A percentile compares a stretch with the other conserved stretches of the same genome.
Evolutionary conservation across 1,140 invertebrate genomes (phyloP).

Genomic region (Himalopsyche phryganea): DNA sequence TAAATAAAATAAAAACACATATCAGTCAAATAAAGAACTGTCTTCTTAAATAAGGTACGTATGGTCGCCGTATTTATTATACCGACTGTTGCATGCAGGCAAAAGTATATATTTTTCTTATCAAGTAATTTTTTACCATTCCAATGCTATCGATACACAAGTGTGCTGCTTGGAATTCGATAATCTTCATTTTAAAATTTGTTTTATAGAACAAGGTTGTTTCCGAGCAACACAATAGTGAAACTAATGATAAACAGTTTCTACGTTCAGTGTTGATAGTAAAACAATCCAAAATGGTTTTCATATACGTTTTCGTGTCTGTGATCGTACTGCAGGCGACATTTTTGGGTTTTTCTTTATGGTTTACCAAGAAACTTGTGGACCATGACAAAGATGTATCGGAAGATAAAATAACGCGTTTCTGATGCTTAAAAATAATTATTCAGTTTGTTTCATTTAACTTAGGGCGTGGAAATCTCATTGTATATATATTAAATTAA

Average conservation of each 20-base stretch:
- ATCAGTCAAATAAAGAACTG: too few species aligned
- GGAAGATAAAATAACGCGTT: slow-evolving; percentile 10
- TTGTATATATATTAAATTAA: too few species aligned
- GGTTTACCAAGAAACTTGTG: slow-evolving; percentile 10
- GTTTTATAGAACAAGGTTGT: background rate
- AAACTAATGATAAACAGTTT: background rate
- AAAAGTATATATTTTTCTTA: too few species aligned
- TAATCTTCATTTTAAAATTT: background rate
- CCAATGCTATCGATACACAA: background rate
- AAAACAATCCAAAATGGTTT: slow-evolving; percentile 5
- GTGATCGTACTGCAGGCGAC: slow-evolving; percentile 6
- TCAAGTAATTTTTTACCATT: too few species aligned
- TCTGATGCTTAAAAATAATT: background rate
- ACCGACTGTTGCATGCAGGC: too few species aligned
- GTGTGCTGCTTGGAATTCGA: background rate
- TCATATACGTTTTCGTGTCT: slow-evolving; percentile 13
- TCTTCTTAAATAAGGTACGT: too few species aligned
- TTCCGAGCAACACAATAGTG: background rate
- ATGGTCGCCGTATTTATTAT: too few species aligned
- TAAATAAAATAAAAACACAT: too few species aligned
- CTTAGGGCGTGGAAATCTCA: too few species aligned
- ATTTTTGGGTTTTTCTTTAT: slow-evolving; percentile 12
- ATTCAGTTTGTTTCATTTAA: too few species aligned
- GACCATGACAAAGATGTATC: background rate
- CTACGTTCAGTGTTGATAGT: slow-evolving; percentile 1